Evolutionary conservation across 2,113 vertebrate species (phyloP), one percentile per base, ranked within the genome.

Genomic region (Cygnus buccinator): DNA sequence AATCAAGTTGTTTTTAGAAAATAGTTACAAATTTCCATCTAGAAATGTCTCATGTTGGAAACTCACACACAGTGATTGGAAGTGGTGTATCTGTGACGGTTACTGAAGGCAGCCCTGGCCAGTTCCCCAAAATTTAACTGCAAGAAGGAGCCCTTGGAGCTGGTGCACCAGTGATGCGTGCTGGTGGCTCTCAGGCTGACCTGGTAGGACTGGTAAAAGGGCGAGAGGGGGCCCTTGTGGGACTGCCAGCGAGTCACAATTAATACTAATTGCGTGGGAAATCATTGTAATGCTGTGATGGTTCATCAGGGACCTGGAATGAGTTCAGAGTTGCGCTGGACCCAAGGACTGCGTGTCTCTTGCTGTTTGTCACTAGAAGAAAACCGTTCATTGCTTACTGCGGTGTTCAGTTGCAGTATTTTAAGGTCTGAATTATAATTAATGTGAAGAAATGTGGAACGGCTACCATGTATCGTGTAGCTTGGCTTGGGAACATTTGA

Each of bases 261-360:
- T 96, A 97, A 89, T 89, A 82, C 78, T 95, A 86, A 97, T 92
- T 96, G 87, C 83, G 39, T 92, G 81, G 89, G 75, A 93, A 94
- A 85, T 87, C 65, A 90, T 9, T 62, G 52, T 86, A 77, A 43
- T 4, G 10, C 81, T 80, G 67, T 0, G 0, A 2, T 89, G 39
- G 37, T 50, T 96, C 79, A 87, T 81, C 80, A 48, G 89, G 77
- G 61, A 59, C 55, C 61, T 65, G 68, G 77, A 77, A 74, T 52
- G 77, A 57, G 66, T 95, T 77, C 50, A 13, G 26, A 65, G 41
- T 70, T 68, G 54, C 79, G 54, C 61, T 77, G 83, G 65, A 91
- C 73, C 74, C 87, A 25, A 59, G 71, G 54, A 70, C 67, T 89
- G 3, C 0, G 3, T 41, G 33, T 46, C 71, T 75, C 66, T 71